A percentile compares a stretch with the other conserved stretches of the same genome.
Conservation (phyloP, 2,113 vertebrate species). For the Salvelinus fontinalis region DNA sequence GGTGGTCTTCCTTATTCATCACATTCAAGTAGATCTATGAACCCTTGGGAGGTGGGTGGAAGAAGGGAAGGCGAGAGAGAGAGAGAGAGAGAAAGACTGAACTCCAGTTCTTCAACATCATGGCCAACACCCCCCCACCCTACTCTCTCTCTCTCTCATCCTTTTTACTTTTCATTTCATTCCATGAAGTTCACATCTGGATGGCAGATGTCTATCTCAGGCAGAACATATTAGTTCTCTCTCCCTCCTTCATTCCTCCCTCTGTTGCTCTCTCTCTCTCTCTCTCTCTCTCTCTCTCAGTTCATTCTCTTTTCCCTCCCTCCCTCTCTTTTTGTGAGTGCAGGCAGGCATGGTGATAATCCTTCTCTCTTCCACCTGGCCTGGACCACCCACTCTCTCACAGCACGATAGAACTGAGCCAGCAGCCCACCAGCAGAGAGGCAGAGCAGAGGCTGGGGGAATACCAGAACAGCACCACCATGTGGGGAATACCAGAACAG, state of each 20-base stretch:
- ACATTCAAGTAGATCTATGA: background rate
- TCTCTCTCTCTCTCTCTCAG: constrained; percentile 26
- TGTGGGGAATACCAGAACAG: constrained; percentile 9
- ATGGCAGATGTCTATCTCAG: constrained; percentile 63
- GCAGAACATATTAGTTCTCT: background rate
- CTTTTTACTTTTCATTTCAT: constrained; percentile 9
- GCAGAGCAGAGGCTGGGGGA: background rate
- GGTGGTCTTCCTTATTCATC: constrained; percentile 37
- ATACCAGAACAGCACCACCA: constrained; percentile 7
- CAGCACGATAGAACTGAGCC: constrained; percentile 23
- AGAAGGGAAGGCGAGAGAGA: constrained; percentile 15
- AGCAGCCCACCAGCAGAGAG: constrained; percentile 59
- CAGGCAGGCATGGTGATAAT: constrained; percentile 66
- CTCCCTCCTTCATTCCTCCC: constrained; percentile 4
- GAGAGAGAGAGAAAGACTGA: constrained; percentile 25
- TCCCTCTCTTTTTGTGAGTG: constrained; percentile 40
- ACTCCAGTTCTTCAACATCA: no score
- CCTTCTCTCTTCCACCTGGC: constrained; percentile 67
- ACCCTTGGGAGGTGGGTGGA: background rate
- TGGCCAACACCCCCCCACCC: no score
- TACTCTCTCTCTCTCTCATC: no score
- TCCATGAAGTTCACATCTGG: constrained; percentile 68
- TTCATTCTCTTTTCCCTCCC: constrained; percentile 3
- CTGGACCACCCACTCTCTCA: constrained; percentile 69
- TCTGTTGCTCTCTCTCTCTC: constrained; percentile 8